These are phyloP conservation scores for Ennomos erosarius DNA, from an alignment of 2,888 invertebrate species.

Conservation along the genomic window DNA sequence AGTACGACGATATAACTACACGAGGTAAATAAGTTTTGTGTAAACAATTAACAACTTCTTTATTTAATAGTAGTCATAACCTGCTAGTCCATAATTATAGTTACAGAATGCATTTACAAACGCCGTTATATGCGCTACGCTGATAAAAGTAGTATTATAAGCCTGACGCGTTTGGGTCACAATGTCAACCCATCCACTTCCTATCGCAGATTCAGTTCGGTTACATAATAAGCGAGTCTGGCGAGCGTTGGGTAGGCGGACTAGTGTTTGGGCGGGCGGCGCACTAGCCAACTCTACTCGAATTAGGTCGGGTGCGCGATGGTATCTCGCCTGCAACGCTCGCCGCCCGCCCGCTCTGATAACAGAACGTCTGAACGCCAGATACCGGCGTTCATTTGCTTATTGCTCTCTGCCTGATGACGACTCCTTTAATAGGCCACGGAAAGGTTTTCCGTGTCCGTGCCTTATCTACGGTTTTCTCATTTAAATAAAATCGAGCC, in stretches of 20 bases:
- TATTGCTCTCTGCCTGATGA: slow-evolving; percentile 71
- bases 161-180: slow-evolving; percentile 29
- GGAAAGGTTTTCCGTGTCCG: slow-evolving; percentile 66
- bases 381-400: slow-evolving; percentile 72
- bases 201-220: slow-evolving; percentile 15
- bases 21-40: no score
- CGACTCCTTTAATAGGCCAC: slow-evolving; percentile 58
- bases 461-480: slow-evolving; percentile 66
- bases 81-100: no score
- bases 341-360: slow-evolving; percentile 50
- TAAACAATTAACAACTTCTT: no score
- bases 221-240: slow-evolving; percentile 31
- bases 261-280: slow-evolving; percentile 32
- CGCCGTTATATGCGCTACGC: neutral
- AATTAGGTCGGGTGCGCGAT: slow-evolving; percentile 78
- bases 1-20: no score
- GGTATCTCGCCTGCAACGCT: slow-evolving; percentile 67
- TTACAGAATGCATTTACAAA: no score
- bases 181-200: slow-evolving; percentile 15
- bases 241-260: slow-evolving; percentile 45
- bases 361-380: slow-evolving; percentile 51
- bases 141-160: slow-evolving; percentile 1
- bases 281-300: slow-evolving; percentile 57
- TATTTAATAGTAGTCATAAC: no score
- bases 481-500: slow-evolving; percentile 59